Evolutionary conservation across 2,113 vertebrate genomes (phyloP).

Genomic region (Labeo catla): DNA sequence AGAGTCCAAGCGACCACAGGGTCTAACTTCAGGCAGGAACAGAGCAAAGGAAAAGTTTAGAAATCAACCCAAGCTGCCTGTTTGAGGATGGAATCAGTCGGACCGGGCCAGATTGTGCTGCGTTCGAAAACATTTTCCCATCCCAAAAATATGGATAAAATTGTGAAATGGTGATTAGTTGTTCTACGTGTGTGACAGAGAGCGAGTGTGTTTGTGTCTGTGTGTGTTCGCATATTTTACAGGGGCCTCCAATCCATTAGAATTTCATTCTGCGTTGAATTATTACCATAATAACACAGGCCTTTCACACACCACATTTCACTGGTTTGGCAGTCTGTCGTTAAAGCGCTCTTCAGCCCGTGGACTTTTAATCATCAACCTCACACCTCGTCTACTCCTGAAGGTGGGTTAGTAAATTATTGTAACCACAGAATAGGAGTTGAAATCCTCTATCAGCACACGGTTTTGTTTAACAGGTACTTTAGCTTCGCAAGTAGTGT

Average conservation of each 20-base stretch:
- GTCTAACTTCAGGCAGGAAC: constrained; percentile 49
- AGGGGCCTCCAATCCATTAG: constrained; percentile 49
- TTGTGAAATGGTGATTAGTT: constrained; percentile 1
- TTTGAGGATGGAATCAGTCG: background rate
- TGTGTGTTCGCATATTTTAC: constrained; percentile 58
- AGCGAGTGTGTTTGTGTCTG: background rate
- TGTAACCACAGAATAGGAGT: constrained; percentile 25
- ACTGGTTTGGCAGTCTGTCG: constrained; percentile 60
- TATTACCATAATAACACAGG: constrained; percentile 59
- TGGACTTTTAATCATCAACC: constrained; percentile 49
- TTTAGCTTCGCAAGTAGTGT: background rate
- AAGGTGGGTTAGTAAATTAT: constrained; percentile 37
- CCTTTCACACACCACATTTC: constrained; percentile 59
- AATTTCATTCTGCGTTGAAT: constrained; percentile 59
- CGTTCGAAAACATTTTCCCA: constrained; percentile 55
- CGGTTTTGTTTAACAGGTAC: background rate
- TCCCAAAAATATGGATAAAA: background rate
- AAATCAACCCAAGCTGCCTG: constrained; percentile 55
- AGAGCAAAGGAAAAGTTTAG: constrained; percentile 58
- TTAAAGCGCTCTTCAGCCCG: constrained; percentile 57
- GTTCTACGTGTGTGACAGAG: constrained; percentile 4
- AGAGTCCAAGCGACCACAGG: background rate
- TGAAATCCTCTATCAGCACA: constrained; percentile 7
- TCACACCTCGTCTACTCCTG: constrained; percentile 10
- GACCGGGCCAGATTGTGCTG: constrained; percentile 52